Base-by-base conservation (phyloP, 2,888 invertebrate species). In the Conomelus anceps region DNA sequence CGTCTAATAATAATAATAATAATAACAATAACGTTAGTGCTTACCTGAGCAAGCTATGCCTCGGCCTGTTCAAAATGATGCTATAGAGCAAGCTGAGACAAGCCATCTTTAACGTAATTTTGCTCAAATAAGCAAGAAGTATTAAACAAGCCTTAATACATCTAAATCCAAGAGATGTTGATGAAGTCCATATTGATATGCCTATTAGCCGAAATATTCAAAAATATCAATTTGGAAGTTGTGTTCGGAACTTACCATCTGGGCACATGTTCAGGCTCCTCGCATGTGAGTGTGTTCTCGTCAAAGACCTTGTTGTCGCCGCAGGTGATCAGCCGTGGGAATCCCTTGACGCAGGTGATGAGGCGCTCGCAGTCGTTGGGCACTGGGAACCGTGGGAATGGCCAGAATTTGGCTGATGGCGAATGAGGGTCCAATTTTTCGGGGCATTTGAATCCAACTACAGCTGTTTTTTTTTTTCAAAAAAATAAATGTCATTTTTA, bases 371-470 rank as follows among this genome's bases (percentile, higher is more conserved):
- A 97, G 93, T 98, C 98, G 22, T 97, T 97, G 86, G 97, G 96
- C 17, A 98, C 97, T 3, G 98, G 95, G 94, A 98, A 98, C 91
- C 98, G 95, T 34, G 98, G 98, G 95, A 96, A 98, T 0, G 98
- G 98, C 96, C 97, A 97, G 95, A 98, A 98, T 93, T 96, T 97
- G 88, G 98, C 97, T 4, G 98, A 96, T 90, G 96, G 95, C 22
- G 96, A 96, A 93, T 96, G 95, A 6, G 97, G 95, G 34, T 97
- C 97, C 86, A 98, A 96, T 93, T 97, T 97, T 1, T 96, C 95
- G 29, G 98, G 98, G 93, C 98, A 98, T 92, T 97, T 97, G 95
- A 98, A 98, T 89, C 98, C 98, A 90, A 98, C 96, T 90, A 98
- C 96, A 92, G 97, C 97, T 97, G 94, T 85, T 88, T 89, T 88